phyloP scores from a whole-genome alignment of 1,140 invertebrate genomes.

The Drosophila suzukii region DNA sequence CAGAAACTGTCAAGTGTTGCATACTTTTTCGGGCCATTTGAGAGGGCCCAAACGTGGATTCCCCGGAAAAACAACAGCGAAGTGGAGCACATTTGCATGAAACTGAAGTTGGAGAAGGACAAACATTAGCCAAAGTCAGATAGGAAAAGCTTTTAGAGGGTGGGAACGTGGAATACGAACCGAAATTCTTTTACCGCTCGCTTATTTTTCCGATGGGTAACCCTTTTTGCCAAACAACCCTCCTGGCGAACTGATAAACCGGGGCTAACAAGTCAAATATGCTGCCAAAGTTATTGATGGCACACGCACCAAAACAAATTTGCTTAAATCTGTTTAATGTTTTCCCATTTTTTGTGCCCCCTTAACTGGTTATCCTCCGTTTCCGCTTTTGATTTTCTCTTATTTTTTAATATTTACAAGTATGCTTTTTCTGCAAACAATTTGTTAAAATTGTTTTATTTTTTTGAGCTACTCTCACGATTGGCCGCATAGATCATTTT shows the following conservation, averaged over 20 bases:
- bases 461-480: constrained; percentile 36
- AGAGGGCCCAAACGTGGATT: constrained; percentile 10
- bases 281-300: constrained; percentile 80
- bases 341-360: constrained; percentile 71
- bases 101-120: constrained; percentile 32
- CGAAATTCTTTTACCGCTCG: constrained; percentile 12
- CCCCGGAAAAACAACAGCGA: not conserved
- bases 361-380: constrained; percentile 11
- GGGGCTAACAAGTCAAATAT: constrained; percentile 66
- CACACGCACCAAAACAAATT: constrained; percentile 80
- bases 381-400: constrained; percentile 2
- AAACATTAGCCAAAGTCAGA: constrained; percentile 50
- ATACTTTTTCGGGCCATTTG: constrained; percentile 68
- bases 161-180: constrained; percentile 9
- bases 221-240: constrained; percentile 36
- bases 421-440: constrained; percentile 40
- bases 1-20: constrained; percentile 63
- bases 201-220: constrained; percentile 35
- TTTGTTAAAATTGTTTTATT: constrained; percentile 15
- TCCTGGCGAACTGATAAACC: not conserved
- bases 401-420: constrained; percentile 65
- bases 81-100: constrained; percentile 72
- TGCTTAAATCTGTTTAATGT: constrained; percentile 83
- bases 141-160: constrained; percentile 16
- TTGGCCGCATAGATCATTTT: constrained; percentile 68